Evolutionary conservation across 2,888 invertebrate genomes (phyloP), one percentile per base, ranked within the genome.

Genomic region (Morpho deidamia): DNA sequence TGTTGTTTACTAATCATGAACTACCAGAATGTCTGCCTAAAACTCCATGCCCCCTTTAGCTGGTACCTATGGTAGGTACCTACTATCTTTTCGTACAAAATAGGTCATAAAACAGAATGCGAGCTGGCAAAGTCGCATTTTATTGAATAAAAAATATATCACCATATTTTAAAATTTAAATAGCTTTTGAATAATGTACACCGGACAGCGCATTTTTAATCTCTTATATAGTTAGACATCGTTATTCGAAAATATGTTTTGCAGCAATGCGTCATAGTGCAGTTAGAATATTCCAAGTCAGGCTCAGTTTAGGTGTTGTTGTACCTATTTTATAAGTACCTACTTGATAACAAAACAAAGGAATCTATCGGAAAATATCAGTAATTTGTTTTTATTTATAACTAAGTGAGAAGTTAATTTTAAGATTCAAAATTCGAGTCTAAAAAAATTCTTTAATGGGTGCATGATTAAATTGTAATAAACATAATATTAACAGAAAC

Each of bases 61-160:
- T n/a, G n/a, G n/a, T n/a, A n/a, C n/a, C n/a, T n/a, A n/a, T n/a
- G n/a, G n/a, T n/a, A n/a, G 23, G 0, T 23, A 23, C 23, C 23
- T 5, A 41, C 44, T 39, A 56, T 39, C 45, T 23, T 45, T 46
- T 53, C 42, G 11, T 42, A 42, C 9, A 12, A n/a, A 33, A 9
- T 11, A 9, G 41, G 12, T 32, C 1, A 8, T 14, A 52, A 33
- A 38, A 46, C 32, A 32, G 10, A 35, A 46, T 65, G 53, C 61
- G 76, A 65, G 69, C 69, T 68, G 79, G 81, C 83, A 83, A 81
- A 83, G 78, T 71, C 78, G 83, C 83, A 35, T 55, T 56, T 59
- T 56, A 58, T 63, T 58, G 53, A 62, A 57, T 62, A 58, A 58
- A 62, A 58, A 61, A 56, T 46, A 48, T 41, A 51, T 56, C 52